Conservation (phyloP, 2,888 invertebrate genomes). For the Cerastoderma edule region DNA sequence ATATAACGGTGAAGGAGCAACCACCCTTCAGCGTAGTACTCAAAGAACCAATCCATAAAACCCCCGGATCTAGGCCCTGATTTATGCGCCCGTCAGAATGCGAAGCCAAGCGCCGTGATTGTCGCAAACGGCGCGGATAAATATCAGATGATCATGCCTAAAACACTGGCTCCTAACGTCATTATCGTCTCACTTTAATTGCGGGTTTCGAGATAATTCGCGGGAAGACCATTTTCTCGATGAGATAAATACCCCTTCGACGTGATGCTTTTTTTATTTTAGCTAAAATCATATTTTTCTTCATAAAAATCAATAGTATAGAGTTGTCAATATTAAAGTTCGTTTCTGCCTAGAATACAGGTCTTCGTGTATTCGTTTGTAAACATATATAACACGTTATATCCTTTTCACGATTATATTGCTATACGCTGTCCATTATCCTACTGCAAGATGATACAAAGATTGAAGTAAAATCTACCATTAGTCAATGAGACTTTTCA, state of each 20-base stretch:
- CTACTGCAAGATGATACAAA: too few species aligned
- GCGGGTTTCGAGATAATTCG: slow-evolving; percentile 51
- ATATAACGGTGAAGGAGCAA: neutral
- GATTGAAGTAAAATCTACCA: too few species aligned
- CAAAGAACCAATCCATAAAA: slow-evolving; percentile 36
- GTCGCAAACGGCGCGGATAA: slow-evolving; percentile 48
- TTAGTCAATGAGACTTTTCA: too few species aligned
- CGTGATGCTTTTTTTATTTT: slow-evolving; percentile 6
- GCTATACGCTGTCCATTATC: too few species aligned
- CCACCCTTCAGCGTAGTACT: neutral
- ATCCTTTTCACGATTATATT: too few species aligned
- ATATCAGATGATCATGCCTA: slow-evolving; percentile 39
- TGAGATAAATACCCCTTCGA: slow-evolving; percentile 53
- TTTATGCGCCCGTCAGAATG: slow-evolving; percentile 54
- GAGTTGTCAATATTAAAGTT: too few species aligned
- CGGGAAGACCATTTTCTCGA: slow-evolving; percentile 36
- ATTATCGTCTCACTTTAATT: slow-evolving; percentile 55
- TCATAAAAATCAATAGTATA: slow-evolving; percentile 36
- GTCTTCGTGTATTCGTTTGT: too few species aligned
- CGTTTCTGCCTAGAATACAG: too few species aligned
- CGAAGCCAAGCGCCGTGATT: slow-evolving; percentile 47
- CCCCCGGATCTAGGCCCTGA: slow-evolving; percentile 45
- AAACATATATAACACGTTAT: too few species aligned
- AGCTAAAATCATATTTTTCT: slow-evolving; percentile 21
- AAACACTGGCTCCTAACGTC: slow-evolving; percentile 51